Evolutionary conservation across 2,797 vertebrate species (phyloP), one percentile per base, ranked within the genome.

Genomic region (Anguilla pacifica): DNA sequence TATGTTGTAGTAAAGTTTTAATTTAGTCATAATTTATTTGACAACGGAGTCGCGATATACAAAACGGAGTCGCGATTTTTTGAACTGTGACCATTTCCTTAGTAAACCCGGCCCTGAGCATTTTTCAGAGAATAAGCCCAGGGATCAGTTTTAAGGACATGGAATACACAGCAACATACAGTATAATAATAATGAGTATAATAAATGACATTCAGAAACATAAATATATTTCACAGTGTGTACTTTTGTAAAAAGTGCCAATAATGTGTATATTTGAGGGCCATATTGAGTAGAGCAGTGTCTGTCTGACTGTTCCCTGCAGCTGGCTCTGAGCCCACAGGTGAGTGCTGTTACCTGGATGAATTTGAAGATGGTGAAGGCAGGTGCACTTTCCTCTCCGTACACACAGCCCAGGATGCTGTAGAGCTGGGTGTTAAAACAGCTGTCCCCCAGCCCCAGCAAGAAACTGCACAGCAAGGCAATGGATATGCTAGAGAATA

Each of bases 351-450:
- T 86, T 96, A 97, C 96, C 96, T 97, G 96, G 89, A 97, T 94
- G 93, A 97, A 97, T 94, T 97, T 97, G 90, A 97, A 97, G 93
- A 97, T 96, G 90, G 96, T 95, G n/a, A 97, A 97, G 0, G 96
- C 96, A 1, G 96, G 92, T 15, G 91, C 90, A 90, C 96, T 96
- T 87, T 96, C 93, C 85, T 96, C 96, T 0, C 35, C 93, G 88
- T 96, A 97, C 87, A 95, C 89, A 9, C 91, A 87, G 28, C 96
- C 96, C 86, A 97, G 91, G 81, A 97, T 95, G 92, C 96, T 97
- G 94, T 97, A 97, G 86, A 97, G 95, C 91, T 97, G 96, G 0
- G 96, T 97, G 93, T 97, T 97, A 91, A 96, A 97, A 64, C 96
- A 97, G 90, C 96, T 97, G 93, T 97, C 96, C 5, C 96, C 96